Base-by-base conservation (phyloP, 2,797 vertebrate species). In the Oryzias dopingdopingensis region DNA sequence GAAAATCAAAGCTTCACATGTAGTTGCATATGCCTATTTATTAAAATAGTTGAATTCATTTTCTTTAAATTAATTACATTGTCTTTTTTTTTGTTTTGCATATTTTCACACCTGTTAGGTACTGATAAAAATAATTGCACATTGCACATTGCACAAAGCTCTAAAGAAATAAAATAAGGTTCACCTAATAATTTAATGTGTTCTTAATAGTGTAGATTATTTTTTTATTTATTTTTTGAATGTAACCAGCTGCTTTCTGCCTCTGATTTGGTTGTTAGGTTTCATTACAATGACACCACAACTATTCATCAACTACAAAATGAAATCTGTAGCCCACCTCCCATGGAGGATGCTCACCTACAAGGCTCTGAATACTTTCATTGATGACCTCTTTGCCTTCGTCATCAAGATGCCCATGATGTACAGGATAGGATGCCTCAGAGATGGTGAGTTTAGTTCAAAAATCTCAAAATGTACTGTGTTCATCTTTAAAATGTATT, bases 341-440 rank as follows among this genome's bases (percentile, higher is more conserved):
- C 96, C 96, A 0, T 98, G 96, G 96, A 92, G 96, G 83, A 98
- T 98, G 96, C 92, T 98, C 63, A 98, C 96, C 66, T 98, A 98
- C 91, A 98, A 98, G 85, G 96, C 96, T 18, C 93, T 97, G 70
- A 98, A 98, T 84, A 98, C 96, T 42, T 98, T 98, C 86, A 98
- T 98, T 1, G 96, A 98, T n/a, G 96, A 98, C 87, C 92, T 98
- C 73, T 98, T 98, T 52, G 96, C 96, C 83, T 98, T 98, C 0
- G 96, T 98, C 90, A 98, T 98, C 89, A 97, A 92, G 90, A 98
- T 97, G 96, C 96, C 96, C 24, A 96, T 98, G 89, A 98, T 98
- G 96, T 98, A 98, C 85, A 95, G 96, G 87, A 98, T 98, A 85
- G 96, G 96, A 81, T 98, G 96, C 86, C 93, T 98, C 76, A 89